Base-by-base conservation (phyloP, 2,888 invertebrate species). In the Netelia inedita region DNA sequence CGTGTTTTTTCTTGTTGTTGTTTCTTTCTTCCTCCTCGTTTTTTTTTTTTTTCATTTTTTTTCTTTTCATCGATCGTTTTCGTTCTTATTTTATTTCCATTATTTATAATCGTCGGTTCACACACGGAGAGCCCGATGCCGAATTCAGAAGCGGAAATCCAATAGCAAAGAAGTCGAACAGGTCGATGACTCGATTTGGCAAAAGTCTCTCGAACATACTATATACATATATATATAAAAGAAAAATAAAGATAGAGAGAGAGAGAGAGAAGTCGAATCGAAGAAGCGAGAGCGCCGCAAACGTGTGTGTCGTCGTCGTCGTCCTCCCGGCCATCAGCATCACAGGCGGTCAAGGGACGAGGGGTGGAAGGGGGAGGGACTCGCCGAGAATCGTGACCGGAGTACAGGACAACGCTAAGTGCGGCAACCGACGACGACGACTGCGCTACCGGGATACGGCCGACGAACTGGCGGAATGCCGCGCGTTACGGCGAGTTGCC, bases 371-470 rank as follows among this genome's bases (percentile, higher is more conserved):
- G 10, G 68, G 74, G n/a, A 6, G 53, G 53, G 46, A 19, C 41
- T 50, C 35, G 59, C 35, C 55, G 59, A 65, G 82, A 87, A 87
- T 87, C 87, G 87, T 87, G 87, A 87, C 87, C 84, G 53, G 86
- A 85, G 80, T 87, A 78, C 84, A 74, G 79, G 82, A 86, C 63
- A 85, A 83, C 79, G 72, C 69, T 65, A 63, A 74, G 80, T 80
- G 81, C 79, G 79, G 72, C 63, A 55, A 75, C 59, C 35, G 16
- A 75, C 53, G 74, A 16, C 73, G 55, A 72, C 65, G 79, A 75
- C 71, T 57, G 74, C 43, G 75, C 79, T 83, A 79, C 81, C 86
- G 85, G 79, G 85, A 86, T 85, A 83, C 82, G 81, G 86, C 43
- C 79, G 72, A 78, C 79, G 79, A 87, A 80, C 84, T 57, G 74